Conservation (phyloP, 1,140 invertebrate genomes). For the Prorops nasuta region DNA sequence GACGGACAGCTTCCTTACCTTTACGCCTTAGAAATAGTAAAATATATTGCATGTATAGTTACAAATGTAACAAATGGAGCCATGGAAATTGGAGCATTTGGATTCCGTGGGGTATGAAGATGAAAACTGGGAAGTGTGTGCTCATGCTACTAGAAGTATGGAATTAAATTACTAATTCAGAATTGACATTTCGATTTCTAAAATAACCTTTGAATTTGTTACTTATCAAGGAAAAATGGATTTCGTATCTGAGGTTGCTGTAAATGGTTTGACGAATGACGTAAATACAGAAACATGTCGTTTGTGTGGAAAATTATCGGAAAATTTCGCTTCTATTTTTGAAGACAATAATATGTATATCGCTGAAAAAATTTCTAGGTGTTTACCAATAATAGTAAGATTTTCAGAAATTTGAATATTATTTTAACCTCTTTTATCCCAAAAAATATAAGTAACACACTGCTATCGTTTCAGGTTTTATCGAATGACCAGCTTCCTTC, state of each 20-base stretch:
- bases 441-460: neutral
- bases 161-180: no score
- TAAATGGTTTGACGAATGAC: neutral
- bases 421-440: neutral
- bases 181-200: no score
- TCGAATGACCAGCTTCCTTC: constrained; percentile 30
- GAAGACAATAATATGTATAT: constrained; percentile 12
- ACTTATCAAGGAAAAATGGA: neutral
- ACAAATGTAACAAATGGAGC: no score
- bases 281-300: constrained; percentile 2
- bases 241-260: neutral
- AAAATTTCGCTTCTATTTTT: constrained; percentile 9
- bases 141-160: no score
- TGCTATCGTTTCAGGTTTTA: constrained; percentile 23
- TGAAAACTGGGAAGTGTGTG: no score
- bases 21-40: no score
- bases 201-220: no score
- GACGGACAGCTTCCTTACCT: no score
- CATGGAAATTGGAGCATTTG: no score
- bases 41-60: no score
- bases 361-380: constrained; percentile 23
- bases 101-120: no score
- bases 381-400: constrained; percentile 22
- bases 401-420: neutral
- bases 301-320: constrained; percentile 6